Base-by-base conservation (phyloP, 2,113 vertebrate genomes). In the Triplophysa dalaica region DNA sequence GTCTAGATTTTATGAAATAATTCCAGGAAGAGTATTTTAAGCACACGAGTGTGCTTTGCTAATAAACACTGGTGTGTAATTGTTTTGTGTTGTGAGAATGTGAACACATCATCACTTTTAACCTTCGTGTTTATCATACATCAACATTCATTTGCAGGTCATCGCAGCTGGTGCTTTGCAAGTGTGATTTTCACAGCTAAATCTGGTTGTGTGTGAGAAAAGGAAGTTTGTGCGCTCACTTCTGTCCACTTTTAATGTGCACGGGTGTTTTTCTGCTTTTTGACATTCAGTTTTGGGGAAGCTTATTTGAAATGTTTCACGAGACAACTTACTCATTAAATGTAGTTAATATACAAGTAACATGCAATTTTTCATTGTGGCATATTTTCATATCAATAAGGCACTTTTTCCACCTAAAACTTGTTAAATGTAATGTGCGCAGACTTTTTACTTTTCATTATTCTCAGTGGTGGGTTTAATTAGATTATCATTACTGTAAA, bases 71-170 rank as follows among this genome's bases (percentile, higher is more conserved):
- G 33, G 33, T 73, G 70, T 21, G 13, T 73, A 73, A 24, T 73
- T 43, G 70, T 73, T 14, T 33, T 38, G 48, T 21, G 12, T 12
- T 41, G 33, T 14, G 3, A 58, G 13, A 4, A 52, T 73, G 70
- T 60, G 29, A 73, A 73, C n/a, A 73, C 29, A 22, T 54, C 70
- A 60, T 54, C 70, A 73, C 54, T 58, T 60, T 65, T 80, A 84
- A 78, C 79, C 75, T 63, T 74, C 61, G 62, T 19, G 50, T 83
- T 67, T 52, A 16, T 76, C 29, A 19, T 56, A n/a, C n/a, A 22
- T 52, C 80, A 67, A 77, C 73, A 43, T 33, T n/a, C 8, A 52
- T 65, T 77, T 77, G 70, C 54, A 72, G 82, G 67, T 61, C 58
- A 58, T 72, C 70, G 3, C 52, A 13, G 67, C 52, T 14, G 78